Conservation (phyloP, 2,888 invertebrate genomes). For the Lithophane socia region DNA sequence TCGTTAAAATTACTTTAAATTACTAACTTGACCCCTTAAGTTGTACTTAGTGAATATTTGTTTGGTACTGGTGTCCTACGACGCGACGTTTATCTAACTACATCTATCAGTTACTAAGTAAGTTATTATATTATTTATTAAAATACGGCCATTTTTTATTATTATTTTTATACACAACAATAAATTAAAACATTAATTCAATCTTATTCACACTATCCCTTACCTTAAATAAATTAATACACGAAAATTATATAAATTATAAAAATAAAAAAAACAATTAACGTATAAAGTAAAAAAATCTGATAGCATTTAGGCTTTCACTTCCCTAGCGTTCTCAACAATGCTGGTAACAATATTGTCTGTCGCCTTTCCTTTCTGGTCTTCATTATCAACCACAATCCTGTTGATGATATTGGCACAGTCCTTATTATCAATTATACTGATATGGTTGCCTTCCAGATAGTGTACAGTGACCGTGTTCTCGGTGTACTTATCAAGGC, state of each 20-base stretch:
- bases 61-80: conserved; percentile 85
- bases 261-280: conserved; percentile 4
- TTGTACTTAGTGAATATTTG: conserved; percentile 80
- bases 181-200: conserved; percentile 45
- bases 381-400: conserved; percentile 73
- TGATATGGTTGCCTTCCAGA: conserved; percentile 93
- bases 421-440: conserved; percentile 92
- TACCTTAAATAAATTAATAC: conserved; percentile 60
- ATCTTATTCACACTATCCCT: conserved; percentile 34
- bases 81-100: conserved; percentile 71
- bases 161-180: conserved; percentile 57
- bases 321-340: conserved; percentile 80
- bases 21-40: conserved; percentile 46
- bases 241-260: conserved; percentile 37
- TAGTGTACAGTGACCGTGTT: conserved; percentile 90
- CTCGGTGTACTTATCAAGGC: conserved; percentile 90
- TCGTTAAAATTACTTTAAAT: conserved; percentile 36
- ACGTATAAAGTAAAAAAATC: not conserved
- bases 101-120: conserved; percentile 58
- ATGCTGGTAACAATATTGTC: conserved; percentile 81
- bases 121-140: conserved; percentile 69
- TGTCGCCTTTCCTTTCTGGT: conserved; percentile 71
- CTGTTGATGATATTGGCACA: conserved; percentile 92
- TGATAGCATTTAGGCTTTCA: conserved; percentile 67
- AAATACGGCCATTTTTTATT: conserved; percentile 75